Evolutionary conservation across 2,888 invertebrate genomes (phyloP), one percentile per base, ranked within the genome.

Genomic region (Pollenia angustigena): DNA sequence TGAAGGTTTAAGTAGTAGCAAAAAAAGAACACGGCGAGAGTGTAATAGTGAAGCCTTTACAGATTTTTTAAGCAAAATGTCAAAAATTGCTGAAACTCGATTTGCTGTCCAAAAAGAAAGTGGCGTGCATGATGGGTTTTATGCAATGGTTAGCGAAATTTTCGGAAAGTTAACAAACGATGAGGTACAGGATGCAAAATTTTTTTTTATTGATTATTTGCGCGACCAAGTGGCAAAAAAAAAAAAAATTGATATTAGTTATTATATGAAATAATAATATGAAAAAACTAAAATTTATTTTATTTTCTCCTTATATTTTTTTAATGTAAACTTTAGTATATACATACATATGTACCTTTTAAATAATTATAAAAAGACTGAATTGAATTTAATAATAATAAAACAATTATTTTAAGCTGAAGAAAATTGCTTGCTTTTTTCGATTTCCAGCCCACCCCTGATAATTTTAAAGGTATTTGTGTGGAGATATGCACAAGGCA

Each of bases 141-240:
- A n/a, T 52, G 52, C 52, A 52, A n/a, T n/a, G 52, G 52, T 52
- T 52, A 52, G 4, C 11, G n/a, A 52, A 52, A 52, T 52, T 52
- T 52, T 52, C 16, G n/a, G 52, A 52, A 52, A 52, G 52, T 7
- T 52, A 3, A 52, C 52, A 52, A 4, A 52, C 12, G 52, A 52
- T 52, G 52, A 52, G 52, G 52, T 52, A 52, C 52, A 52, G 52
- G 52, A 52, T 52, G 52, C 52, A 52, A 52, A 52, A 14, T 52
- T 52, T 52, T 52, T 52, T 52, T 52, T 10, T 52, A 52, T 52
- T 52, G 12, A 52, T 52, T 14, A 14, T 52, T 52, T 52, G n/a
- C 52, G 52, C 52, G n/a, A 11, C 11, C 52, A 52, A 3, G 11
- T 14, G n/a, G 52, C 14, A 52, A 52, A 52, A 52, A 52, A 52